phyloP scores from a whole-genome alignment of 2,888 invertebrate species.

The Trachelus stipa region DNA sequence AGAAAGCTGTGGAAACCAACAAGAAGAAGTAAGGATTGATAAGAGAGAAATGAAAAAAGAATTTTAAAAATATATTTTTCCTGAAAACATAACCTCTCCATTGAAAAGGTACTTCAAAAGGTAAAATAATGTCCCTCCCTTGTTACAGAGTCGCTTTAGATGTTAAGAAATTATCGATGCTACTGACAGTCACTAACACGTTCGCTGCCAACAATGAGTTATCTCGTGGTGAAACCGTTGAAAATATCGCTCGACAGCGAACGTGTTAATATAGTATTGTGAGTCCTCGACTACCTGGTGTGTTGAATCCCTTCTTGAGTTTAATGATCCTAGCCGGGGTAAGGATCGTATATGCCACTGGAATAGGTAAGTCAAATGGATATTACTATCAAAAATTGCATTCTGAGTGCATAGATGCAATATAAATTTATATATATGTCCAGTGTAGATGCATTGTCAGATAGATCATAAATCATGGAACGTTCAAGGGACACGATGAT shows the following conservation, averaged over 20 bases:
- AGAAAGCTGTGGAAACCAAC: not conserved
- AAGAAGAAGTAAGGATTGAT: not conserved
- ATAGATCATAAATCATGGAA: not conserved
- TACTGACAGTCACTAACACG: conserved; percentile 50
- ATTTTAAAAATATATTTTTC: not conserved
- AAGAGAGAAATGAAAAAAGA: not conserved
- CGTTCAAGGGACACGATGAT: conserved; percentile 42
- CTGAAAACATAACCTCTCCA: not conserved
- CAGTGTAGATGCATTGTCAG: not conserved
- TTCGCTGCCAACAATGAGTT: no score
- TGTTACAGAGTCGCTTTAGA: conserved; percentile 5
- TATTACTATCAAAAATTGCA: not conserved
- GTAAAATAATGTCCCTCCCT: not conserved
- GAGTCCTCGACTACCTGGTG: not conserved
- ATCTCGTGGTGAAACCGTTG: no score
- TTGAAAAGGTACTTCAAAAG: not conserved
- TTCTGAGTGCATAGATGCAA: not conserved
- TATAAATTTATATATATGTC: not conserved
- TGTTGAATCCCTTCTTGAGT: not conserved
- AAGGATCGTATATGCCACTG: not conserved
- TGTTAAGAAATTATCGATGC: conserved; percentile 49
- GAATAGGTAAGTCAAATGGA: not conserved
- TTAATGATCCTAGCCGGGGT: not conserved
- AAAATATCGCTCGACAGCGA: no score
- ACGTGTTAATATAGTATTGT: conserved; percentile 38